These are phyloP conservation scores for Ips nitidus DNA, from an alignment of 1,140 invertebrate genomes.

Conservation along the genomic window DNA sequence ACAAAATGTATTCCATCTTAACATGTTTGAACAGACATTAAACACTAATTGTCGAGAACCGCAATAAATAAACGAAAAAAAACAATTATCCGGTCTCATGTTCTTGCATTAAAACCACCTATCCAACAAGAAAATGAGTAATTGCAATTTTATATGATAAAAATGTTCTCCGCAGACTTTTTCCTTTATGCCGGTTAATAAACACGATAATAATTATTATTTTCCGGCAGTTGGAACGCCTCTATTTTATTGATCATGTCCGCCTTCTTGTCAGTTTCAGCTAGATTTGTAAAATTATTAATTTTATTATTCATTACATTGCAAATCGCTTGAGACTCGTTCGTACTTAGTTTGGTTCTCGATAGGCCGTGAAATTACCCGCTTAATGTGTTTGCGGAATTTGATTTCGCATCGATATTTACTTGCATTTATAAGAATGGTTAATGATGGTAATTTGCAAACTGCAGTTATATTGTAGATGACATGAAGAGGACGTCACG, in stretches of 20 bases:
- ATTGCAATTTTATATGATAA: conserved; percentile 23
- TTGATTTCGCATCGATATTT: not conserved
- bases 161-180: conserved; percentile 1
- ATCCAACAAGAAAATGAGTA: conserved; percentile 17
- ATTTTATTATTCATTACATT: conserved; percentile 8
- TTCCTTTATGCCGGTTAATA: conserved; percentile 5
- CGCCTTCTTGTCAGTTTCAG: conserved; percentile 22
- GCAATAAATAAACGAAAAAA: not conserved
- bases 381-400: too few species aligned
- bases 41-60: too few species aligned
- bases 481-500: conserved; percentile 29
- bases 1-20: too few species aligned
- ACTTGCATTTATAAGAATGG: not conserved
- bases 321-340: not conserved
- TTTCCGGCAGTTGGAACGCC: conserved; percentile 28
- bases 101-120: not conserved
- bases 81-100: conserved; percentile 5
- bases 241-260: conserved; percentile 23
- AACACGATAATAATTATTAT: conserved; percentile 15
- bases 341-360: too few species aligned
- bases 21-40: too few species aligned
- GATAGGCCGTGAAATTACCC: too few species aligned
- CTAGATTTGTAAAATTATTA: conserved; percentile 14
- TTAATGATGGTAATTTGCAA: conserved; percentile 3
- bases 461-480: conserved; percentile 10